Conservation (phyloP, 2,888 invertebrate species). For the Gymnoscelis rufifasciata region DNA sequence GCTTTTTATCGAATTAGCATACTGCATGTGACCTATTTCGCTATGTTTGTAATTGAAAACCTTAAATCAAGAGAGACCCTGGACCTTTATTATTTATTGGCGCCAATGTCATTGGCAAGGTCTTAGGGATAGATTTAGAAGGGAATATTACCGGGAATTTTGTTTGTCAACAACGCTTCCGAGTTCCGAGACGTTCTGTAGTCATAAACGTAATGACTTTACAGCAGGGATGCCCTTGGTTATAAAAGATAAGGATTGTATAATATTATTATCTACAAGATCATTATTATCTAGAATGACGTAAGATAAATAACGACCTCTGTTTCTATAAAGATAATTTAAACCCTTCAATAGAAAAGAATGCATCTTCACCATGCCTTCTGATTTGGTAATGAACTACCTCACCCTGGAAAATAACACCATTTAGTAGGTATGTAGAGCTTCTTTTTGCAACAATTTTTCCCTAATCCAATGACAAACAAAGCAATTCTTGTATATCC, state of each 20-base stretch:
- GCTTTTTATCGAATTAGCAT: slow-evolving; percentile 57
- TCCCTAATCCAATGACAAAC: slow-evolving; percentile 9
- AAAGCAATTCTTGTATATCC: not conserved
- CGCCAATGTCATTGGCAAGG: slow-evolving; percentile 49
- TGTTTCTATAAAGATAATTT: too few species aligned
- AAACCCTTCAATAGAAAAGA: slow-evolving; percentile 94
- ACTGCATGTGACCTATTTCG: slow-evolving; percentile 50
- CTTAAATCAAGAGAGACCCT: slow-evolving; percentile 39
- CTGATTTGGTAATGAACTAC: slow-evolving; percentile 93
- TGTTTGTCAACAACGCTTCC: slow-evolving; percentile 13
- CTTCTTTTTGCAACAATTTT: not conserved
- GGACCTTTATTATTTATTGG: slow-evolving; percentile 39
- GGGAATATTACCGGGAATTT: slow-evolving; percentile 27
- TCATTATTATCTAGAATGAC: not conserved
- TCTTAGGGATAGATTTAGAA: slow-evolving; percentile 26
- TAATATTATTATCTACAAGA: too few species aligned
- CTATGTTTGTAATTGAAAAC: slow-evolving; percentile 12
- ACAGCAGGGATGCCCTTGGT: not conserved
- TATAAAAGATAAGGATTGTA: too few species aligned
- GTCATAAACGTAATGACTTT: not conserved
- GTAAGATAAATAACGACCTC: not conserved
- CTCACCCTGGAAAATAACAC: slow-evolving; percentile 70
- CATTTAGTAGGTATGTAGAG: not conserved
- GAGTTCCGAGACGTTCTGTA: not conserved
- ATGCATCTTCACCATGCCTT: slow-evolving; percentile 92